Evolutionary conservation across 2,888 invertebrate species (phyloP).

Genomic region (Idaea straminata): DNA sequence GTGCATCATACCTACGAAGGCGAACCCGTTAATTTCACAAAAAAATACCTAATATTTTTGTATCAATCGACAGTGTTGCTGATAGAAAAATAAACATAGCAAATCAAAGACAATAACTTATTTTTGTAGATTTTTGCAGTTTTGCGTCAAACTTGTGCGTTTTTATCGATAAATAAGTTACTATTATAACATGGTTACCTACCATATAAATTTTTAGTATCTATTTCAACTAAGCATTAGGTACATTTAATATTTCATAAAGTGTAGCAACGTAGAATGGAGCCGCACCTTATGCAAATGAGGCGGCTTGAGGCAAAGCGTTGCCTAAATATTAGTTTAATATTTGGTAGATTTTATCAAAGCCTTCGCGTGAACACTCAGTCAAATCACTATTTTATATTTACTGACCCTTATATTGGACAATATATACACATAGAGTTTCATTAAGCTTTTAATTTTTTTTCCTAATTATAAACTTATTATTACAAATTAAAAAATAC

Average conservation of each 20-base stretch:
- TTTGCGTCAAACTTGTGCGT: too few relatives aligned
- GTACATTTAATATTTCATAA: too few relatives aligned
- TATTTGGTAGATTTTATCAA: constrained; percentile 75
- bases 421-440: constrained; percentile 4
- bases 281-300: constrained; percentile 75
- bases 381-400: constrained; percentile 32
- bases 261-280: constrained; percentile 22
- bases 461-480: background rate
- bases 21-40: too few relatives aligned
- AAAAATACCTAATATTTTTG: too few relatives aligned
- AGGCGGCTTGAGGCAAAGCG: constrained; percentile 76
- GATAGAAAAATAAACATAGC: too few relatives aligned
- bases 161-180: too few relatives aligned
- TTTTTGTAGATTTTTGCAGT: too few relatives aligned
- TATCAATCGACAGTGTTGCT: too few relatives aligned
- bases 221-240: too few relatives aligned
- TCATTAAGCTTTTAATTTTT: background rate
- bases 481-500: background rate
- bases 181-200: background rate
- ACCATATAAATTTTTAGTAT: too few relatives aligned
- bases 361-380: constrained; percentile 40
- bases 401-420: background rate
- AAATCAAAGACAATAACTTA: too few relatives aligned
- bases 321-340: constrained; percentile 81
- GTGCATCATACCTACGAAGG: too few relatives aligned